Evolutionary conservation across 1,140 invertebrate genomes (phyloP).

Genomic region (Pteromalus puparum): DNA sequence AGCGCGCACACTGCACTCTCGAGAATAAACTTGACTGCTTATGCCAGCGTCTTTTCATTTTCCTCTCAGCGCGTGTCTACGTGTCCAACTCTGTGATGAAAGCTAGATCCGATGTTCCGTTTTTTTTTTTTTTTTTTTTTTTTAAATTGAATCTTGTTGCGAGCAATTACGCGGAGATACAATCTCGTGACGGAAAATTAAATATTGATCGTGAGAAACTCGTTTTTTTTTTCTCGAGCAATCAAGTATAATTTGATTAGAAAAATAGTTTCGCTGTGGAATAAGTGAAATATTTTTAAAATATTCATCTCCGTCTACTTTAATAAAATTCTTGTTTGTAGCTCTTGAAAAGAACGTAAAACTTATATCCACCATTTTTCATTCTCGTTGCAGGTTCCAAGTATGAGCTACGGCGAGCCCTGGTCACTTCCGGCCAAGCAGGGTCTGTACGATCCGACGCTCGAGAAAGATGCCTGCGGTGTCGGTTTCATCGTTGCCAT

Average conservation of each 20-base stretch:
- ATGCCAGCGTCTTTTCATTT: background rate
- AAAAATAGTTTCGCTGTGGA: background rate
- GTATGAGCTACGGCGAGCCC: conserved; percentile 70
- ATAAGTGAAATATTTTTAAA: background rate
- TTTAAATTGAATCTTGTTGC: no score
- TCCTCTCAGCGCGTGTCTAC: background rate
- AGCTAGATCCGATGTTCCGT: background rate
- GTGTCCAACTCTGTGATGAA: background rate
- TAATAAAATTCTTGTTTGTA: background rate
- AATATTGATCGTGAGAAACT: background rate
- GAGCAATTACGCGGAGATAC: no score
- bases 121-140: no score
- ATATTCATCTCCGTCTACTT: background rate
- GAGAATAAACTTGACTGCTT: background rate
- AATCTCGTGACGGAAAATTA: background rate
- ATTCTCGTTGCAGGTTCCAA: conserved; percentile 65
- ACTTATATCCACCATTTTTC: background rate
- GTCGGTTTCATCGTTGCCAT: conserved; percentile 99
- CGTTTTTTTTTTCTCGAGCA: background rate
- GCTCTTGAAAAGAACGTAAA: no score
- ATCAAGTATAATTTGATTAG: no score
- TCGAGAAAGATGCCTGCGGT: conserved; percentile 97
- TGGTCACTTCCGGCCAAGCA: conserved; percentile 75
- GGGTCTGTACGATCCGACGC: conserved; percentile 95
- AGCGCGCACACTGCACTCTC: background rate